Evolutionary conservation across 2,113 vertebrate genomes (phyloP).

Genomic region (Microcebus griseorufus): DNA sequence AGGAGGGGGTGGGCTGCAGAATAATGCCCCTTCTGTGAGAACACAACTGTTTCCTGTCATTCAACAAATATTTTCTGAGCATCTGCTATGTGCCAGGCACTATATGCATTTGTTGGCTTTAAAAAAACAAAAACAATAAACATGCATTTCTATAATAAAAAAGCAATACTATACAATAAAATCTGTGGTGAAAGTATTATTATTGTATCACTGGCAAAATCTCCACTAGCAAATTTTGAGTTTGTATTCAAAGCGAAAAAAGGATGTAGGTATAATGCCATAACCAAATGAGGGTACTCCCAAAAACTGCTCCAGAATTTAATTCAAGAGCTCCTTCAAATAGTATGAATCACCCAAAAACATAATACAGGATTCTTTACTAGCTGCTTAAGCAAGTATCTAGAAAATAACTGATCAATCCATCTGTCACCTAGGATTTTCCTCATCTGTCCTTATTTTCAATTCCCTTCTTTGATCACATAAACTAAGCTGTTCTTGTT

Average conservation of each 20-base stretch:
- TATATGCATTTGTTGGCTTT: background rate
- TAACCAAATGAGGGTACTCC: background rate
- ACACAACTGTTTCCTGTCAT: background rate
- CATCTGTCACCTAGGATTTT: background rate
- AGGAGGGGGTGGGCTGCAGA: background rate
- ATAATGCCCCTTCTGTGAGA: slow-evolving; percentile 31
- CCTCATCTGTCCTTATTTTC: background rate
- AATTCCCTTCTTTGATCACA: background rate
- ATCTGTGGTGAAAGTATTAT: background rate
- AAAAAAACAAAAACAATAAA: background rate
- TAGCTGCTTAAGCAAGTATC: background rate
- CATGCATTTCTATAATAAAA: background rate
- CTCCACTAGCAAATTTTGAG: background rate
- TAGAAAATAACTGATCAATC: background rate
- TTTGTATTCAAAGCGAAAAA: background rate
- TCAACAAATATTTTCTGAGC: background rate
- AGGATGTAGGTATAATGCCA: background rate
- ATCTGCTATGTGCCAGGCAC: background rate
- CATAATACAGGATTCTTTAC: background rate
- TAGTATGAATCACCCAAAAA: background rate
- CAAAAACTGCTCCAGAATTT: background rate
- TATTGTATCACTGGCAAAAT: background rate
- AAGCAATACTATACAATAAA: background rate
- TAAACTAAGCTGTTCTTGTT: background rate
- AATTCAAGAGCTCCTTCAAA: slow-evolving; percentile 45